A percentile compares a stretch with the other conserved stretches of the same genome.
Evolutionary conservation across 2,797 vertebrate species (phyloP).

Genomic region (Esox masquinongy): DNA sequence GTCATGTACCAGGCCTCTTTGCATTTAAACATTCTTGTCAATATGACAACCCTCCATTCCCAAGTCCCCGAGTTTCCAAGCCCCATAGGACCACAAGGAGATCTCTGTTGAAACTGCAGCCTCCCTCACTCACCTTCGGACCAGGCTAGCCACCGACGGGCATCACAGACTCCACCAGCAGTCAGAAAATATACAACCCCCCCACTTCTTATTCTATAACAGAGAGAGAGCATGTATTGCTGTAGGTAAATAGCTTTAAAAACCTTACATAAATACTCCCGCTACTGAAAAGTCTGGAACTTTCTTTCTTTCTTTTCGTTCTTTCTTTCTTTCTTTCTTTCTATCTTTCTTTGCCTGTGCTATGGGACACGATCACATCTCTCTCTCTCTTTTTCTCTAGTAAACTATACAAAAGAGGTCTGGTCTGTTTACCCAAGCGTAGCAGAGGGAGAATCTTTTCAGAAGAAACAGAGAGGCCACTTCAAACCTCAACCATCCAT

Average conservation of each 20-base stretch:
- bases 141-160: background rate
- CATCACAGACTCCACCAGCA: background rate
- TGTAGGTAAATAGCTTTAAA: conserved; percentile 19
- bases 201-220: background rate
- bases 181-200: background rate
- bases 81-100: background rate
- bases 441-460: background rate
- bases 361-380: background rate
- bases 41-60: background rate
- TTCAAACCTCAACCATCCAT: background rate
- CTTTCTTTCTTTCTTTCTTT: background rate
- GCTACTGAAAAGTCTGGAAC: background rate
- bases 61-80: background rate
- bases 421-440: background rate
- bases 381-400: conserved; percentile 2
- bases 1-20: background rate
- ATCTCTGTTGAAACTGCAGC: background rate
- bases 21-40: conserved; percentile 1
- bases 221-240: background rate
- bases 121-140: background rate
- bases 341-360: background rate
- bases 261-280: conserved; percentile 23
- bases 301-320: background rate
- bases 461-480: background rate
- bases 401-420: background rate